A percentile compares a stretch with the other conserved stretches of the same genome.
Conservation (phyloP, 2,797 vertebrate species). For the Sebastes nivosus region DNA sequence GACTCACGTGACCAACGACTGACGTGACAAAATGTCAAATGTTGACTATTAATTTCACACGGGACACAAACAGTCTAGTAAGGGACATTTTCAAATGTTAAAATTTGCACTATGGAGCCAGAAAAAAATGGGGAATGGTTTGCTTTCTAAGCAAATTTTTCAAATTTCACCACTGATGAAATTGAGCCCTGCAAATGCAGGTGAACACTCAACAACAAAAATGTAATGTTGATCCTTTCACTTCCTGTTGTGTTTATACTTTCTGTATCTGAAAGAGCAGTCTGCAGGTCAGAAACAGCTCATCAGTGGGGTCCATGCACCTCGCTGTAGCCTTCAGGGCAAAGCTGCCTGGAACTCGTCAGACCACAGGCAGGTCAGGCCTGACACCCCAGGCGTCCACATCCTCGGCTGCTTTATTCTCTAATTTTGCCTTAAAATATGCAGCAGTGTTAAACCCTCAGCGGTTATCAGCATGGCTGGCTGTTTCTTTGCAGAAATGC, state of each 20-base stretch:
- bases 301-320: slow-evolving; percentile 5
- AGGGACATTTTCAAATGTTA: background rate
- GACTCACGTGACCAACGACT: too few species aligned
- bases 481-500: slow-evolving; percentile 50
- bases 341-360: slow-evolving; percentile 10
- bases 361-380: slow-evolving; percentile 19
- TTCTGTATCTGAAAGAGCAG: slow-evolving; percentile 1
- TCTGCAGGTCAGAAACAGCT: slow-evolving; percentile 5
- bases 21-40: too few species aligned
- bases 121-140: background rate
- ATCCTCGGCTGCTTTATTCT: slow-evolving; percentile 34
- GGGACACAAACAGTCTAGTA: too few species aligned
- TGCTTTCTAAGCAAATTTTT: background rate
- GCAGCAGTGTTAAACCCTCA: slow-evolving; percentile 47
- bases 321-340: slow-evolving; percentile 17
- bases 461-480: slow-evolving; percentile 53
- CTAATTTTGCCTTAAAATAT: slow-evolving; percentile 58
- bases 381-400: slow-evolving; percentile 19
- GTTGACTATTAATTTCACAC: too few species aligned
- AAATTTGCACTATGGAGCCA: background rate
- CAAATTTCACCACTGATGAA: background rate
- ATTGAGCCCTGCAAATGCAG: background rate
- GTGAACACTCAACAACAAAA: background rate
- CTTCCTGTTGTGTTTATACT: background rate
- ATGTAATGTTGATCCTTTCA: background rate